Evolutionary conservation across 2,888 invertebrate genomes (phyloP), one percentile per base, ranked within the genome.

Genomic region (Coronaproctus castanopsis): DNA sequence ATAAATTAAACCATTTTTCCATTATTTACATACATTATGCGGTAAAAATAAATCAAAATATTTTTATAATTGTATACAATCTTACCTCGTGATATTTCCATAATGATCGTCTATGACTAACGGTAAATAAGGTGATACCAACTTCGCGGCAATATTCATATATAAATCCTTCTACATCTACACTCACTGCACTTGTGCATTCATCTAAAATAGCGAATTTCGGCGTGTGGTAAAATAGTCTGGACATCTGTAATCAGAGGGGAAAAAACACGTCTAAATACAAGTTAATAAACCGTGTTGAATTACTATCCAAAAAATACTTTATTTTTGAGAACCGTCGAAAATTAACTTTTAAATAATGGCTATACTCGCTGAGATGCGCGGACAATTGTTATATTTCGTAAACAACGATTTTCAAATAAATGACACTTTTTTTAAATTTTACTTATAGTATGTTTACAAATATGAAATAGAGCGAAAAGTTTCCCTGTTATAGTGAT

Each of bases 141-240:
- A 80, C 82, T 75, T 88, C 81, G 67, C 87, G 78, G 69, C 95
- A 93, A 73, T 95, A 91, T 66, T 85, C 84, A 70, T 98, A 98
- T 88, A 98, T 96, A 65, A 83, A 84, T 24, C 93, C 95, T 71
- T 98, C 98, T 0, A 98, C 97, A 71, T 98, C 98, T 0, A 97
- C 91, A 55, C 93, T 95, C 0, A 98, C 97, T 0, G 97, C 97
- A 71, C 92, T 93, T 1, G 98, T 98, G 71, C 98, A 98, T 72
- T 98, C 98, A 70, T 98, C 98, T 66, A 98, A 75, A 68, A 98
- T 97, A 14, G 98, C 98, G 75, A 97, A 98, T 74, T 96, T 95
- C 0, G 98, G 98, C 70, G 82, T 82, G 73, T 97, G 95, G 75
- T 97, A 97, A 75, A 97, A 95, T 63, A 97, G 76, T 19, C 96